phyloP scores from a whole-genome alignment of 2,888 invertebrate species.

The Phrixothrix hirtus region DNA sequence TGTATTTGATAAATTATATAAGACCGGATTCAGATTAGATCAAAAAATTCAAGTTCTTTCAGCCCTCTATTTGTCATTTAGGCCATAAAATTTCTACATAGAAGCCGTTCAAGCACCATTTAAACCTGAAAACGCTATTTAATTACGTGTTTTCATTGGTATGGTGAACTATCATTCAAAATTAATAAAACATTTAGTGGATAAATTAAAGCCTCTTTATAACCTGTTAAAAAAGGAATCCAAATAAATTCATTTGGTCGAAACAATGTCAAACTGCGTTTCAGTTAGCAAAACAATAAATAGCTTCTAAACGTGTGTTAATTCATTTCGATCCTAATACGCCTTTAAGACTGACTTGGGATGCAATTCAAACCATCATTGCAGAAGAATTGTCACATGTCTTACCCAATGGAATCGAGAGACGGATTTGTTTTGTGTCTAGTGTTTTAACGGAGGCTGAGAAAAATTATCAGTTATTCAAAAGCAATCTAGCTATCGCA shows the following conservation, averaged over 20 bases:
- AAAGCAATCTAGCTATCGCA: not conserved
- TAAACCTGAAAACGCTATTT: not conserved
- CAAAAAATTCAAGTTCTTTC: no score
- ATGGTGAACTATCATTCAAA: not conserved
- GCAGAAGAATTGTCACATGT: not conserved
- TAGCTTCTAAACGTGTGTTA: not conserved
- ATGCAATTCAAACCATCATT: not conserved
- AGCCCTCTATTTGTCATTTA: no score
- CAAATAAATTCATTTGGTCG: not conserved
- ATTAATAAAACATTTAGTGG: not conserved
- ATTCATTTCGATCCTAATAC: not conserved
- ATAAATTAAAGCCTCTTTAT: not conserved
- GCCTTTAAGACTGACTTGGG: not conserved
- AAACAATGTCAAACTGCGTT: not conserved
- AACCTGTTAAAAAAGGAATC: not conserved
- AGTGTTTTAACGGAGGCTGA: slow-evolving; percentile 1
- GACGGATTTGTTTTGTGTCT: not conserved
- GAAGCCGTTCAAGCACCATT: not conserved
- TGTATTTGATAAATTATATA: no score
- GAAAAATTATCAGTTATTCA: slow-evolving; percentile 1
- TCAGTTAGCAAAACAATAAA: not conserved
- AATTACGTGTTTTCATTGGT: not conserved
- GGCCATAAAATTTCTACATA: not conserved
- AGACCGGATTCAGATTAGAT: no score
- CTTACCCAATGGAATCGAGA: not conserved